These are phyloP conservation scores for Ciconia maguari DNA, from an alignment of 2,113 vertebrate genomes.

Conservation along the genomic window DNA sequence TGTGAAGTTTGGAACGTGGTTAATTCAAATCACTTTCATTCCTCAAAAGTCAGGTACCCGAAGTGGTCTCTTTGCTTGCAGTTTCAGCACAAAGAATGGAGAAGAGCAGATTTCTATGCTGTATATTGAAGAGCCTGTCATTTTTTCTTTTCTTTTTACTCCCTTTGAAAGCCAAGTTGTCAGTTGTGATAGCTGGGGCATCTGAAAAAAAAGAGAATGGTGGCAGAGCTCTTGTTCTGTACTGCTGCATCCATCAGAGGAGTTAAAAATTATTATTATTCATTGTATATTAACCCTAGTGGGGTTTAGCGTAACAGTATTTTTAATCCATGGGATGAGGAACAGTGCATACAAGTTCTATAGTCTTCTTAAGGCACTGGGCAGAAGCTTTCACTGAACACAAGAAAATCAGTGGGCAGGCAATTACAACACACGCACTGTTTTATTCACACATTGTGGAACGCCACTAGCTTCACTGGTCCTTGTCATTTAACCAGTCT, in stretches of 20 bases:
- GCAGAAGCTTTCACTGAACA: neutral
- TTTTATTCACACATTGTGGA: neutral
- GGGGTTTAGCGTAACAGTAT: neutral
- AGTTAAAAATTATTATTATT: neutral
- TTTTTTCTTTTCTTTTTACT: neutral
- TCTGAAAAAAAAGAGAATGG: neutral
- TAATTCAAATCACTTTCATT: neutral
- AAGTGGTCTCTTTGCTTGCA: neutral
- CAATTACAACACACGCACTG: accelerated
- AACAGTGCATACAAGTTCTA: neutral
- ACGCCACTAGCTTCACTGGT: neutral
- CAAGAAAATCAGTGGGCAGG: neutral
- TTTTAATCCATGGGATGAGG: neutral
- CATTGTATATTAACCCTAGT: neutral
- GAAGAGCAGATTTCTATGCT: neutral
- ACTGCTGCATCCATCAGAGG: neutral
- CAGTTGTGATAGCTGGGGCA: neutral
- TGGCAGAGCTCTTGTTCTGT: neutral
- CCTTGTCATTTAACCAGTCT: neutral
- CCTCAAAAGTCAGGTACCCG: neutral
- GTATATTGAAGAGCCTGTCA: neutral
- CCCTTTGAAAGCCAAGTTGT: neutral
- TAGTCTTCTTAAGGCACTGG: neutral
- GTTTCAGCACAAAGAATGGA: neutral
- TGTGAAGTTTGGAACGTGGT: neutral